Percentiles rank a stretch among this genome's conserved stretches.
Conservation (phyloP, 2,888 invertebrate genomes). For the Lamellibrachia columna region DNA sequence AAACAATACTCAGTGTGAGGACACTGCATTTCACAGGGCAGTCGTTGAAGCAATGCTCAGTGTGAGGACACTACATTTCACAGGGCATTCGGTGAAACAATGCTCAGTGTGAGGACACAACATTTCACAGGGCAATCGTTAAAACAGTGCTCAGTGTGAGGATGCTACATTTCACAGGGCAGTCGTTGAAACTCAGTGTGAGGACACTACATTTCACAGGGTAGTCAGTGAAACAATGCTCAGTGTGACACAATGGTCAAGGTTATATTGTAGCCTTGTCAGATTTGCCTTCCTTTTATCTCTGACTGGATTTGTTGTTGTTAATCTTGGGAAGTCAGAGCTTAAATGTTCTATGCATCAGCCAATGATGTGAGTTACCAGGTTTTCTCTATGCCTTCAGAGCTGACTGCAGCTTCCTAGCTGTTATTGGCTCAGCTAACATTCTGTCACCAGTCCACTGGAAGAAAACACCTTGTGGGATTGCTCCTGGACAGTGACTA, state of each 20-base stretch:
- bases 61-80: no score
- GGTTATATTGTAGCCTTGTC: neutral
- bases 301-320: neutral
- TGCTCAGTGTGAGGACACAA: no score
- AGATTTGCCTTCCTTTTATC: neutral
- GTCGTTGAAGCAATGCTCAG: no score
- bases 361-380: neutral
- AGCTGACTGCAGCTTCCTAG: neutral
- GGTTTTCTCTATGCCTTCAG: neutral
- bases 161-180: no score
- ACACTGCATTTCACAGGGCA: no score
- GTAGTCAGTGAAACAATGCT: neutral
- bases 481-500: neutral
- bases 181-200: no score
- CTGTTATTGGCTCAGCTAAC: neutral
- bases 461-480: neutral
- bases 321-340: neutral
- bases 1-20: no score
- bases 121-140: neutral
- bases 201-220: no score
- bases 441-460: neutral
- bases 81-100: no score
- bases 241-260: neutral
- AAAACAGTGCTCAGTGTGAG: neutral
- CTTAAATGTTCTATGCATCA: neutral